These are phyloP conservation scores for Lasioglossum pauxillum DNA, from an alignment of 2,888 invertebrate species.

Conservation along the genomic window DNA sequence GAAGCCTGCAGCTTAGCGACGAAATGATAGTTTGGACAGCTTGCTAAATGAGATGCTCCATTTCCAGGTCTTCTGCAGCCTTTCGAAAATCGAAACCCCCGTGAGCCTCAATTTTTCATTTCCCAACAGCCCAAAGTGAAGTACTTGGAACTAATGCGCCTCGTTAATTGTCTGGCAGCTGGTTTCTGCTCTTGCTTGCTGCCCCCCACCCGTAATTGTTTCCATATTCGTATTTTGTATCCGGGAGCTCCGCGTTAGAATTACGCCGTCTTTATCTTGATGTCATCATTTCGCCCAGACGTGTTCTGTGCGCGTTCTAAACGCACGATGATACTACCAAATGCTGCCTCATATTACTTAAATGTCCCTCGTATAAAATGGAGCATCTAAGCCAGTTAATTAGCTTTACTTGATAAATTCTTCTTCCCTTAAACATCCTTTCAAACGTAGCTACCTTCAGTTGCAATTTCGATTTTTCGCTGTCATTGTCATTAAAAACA, in stretches of 20 bases:
- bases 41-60: slow-evolving; percentile 77
- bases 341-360: background rate
- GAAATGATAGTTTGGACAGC: slow-evolving; percentile 80
- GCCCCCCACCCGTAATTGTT: slow-evolving; percentile 30
- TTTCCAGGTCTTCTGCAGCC: slow-evolving; percentile 67
- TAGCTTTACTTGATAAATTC: background rate
- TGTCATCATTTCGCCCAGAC: slow-evolving; percentile 20
- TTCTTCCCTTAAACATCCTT: background rate
- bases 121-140: slow-evolving; percentile 41
- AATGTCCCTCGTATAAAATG: background rate
- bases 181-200: slow-evolving; percentile 46
- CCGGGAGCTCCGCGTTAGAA: background rate
- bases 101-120: slow-evolving; percentile 64
- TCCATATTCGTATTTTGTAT: slow-evolving; percentile 13
- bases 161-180: slow-evolving; percentile 59
- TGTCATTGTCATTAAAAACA: background rate
- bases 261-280: background rate
- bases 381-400: background rate
- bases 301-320: background rate
- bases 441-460: background rate
- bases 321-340: background rate
- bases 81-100: slow-evolving; percentile 68
- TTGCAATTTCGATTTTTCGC: background rate
- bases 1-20: slow-evolving; percentile 73
- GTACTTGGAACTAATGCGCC: slow-evolving; percentile 48